Conservation (phyloP, 2,888 invertebrate genomes). For the Falcaria lacertinaria region DNA sequence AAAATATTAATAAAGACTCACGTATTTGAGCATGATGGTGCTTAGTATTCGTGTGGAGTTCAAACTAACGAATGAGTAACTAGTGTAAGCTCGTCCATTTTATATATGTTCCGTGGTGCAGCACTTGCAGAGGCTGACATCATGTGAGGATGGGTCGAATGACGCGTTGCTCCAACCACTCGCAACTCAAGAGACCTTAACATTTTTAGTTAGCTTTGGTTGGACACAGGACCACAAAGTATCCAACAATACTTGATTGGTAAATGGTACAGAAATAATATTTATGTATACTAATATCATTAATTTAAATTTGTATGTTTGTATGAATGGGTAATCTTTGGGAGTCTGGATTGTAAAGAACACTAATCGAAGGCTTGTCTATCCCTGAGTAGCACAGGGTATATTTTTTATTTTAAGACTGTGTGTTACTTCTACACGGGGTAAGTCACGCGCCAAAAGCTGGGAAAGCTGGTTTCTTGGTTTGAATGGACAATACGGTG, state of each 20-base stretch:
- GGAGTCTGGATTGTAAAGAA: no score
- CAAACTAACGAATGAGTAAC: constrained; percentile 75
- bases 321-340: no score
- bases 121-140: constrained; percentile 66
- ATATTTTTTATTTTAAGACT: no score
- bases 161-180: constrained; percentile 35
- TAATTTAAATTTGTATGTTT: no score
- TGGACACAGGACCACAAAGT: constrained; percentile 26
- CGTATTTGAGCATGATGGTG: constrained; percentile 73
- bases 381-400: no score
- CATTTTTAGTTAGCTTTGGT: constrained; percentile 47
- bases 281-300: no score
- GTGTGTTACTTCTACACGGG: no score
- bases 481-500: no score
- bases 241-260: constrained; percentile 23
- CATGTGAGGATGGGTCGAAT: constrained; percentile 55
- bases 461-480: no score
- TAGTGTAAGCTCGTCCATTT: constrained; percentile 64
- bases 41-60: constrained; percentile 69
- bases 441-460: no score
- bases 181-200: constrained; percentile 33
- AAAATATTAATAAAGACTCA: constrained; percentile 45
- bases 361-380: no score
- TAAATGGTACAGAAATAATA: constrained; percentile 5
- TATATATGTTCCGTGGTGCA: constrained; percentile 68